These are phyloP conservation scores for Hydropsyche tenuis DNA, from an alignment of 1,140 invertebrate species.

Conservation along the genomic window DNA sequence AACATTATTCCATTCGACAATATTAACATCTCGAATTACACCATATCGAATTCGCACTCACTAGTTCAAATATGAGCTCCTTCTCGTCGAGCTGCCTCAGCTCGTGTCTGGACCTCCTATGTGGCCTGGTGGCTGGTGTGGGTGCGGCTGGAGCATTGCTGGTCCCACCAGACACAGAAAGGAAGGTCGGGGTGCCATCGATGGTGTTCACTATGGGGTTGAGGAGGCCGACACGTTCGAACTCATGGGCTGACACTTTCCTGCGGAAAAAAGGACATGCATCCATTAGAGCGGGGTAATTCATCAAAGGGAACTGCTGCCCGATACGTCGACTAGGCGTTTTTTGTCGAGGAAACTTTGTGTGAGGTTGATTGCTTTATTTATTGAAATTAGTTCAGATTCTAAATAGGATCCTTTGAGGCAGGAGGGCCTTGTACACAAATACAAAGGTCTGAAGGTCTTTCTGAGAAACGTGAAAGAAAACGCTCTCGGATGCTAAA, in stretches of 20 bases:
- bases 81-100: conserved; percentile 89
- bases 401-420: too few species aligned
- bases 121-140: conserved; percentile 63
- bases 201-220: conserved; percentile 91
- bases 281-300: too few species aligned
- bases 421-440: too few species aligned
- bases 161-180: conserved; percentile 63
- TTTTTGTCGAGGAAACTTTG: background rate
- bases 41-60: conserved; percentile 59
- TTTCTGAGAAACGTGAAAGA: too few species aligned
- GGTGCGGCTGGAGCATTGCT: conserved; percentile 47
- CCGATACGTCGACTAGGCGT: background rate
- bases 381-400: too few species aligned
- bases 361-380: too few species aligned
- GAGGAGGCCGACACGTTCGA: conserved; percentile 87
- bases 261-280: conserved; percentile 54
- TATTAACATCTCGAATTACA: too few species aligned
- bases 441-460: too few species aligned
- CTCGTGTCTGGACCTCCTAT: conserved; percentile 80
- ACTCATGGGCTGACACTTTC: conserved; percentile 95
- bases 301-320: background rate
- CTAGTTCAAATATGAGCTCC: conserved; percentile 94
- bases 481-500: background rate
- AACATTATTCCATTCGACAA: too few species aligned
- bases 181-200: conserved; percentile 89